Evolutionary conservation across 2,888 invertebrate species (phyloP).

Genomic region (Ochropleura plecta): DNA sequence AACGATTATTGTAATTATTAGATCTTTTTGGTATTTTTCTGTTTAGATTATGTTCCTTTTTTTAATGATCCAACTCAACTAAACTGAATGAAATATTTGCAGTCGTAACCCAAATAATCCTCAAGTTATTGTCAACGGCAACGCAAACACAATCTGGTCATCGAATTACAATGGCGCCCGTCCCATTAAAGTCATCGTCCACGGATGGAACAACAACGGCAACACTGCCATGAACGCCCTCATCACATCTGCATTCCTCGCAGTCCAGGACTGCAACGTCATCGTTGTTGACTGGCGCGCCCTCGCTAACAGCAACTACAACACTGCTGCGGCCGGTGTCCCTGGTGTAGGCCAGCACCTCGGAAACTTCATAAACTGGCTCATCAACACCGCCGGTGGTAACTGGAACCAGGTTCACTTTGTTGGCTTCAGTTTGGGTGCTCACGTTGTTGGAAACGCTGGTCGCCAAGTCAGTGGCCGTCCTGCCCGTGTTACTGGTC

Average conservation of each 20-base stretch:
- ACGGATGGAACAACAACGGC: constrained; percentile 81
- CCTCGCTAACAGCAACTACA: constrained; percentile 72
- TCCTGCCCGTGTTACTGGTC: constrained; percentile 80
- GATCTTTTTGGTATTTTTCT: not conserved
- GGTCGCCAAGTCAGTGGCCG: constrained; percentile 74
- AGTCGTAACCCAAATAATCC: constrained; percentile 73
- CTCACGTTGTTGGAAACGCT: constrained; percentile 82
- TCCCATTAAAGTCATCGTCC: constrained; percentile 77
- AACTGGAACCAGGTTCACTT: constrained; percentile 82
- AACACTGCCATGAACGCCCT: constrained; percentile 74
- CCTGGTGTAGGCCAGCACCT: constrained; percentile 77
- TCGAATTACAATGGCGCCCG: constrained; percentile 74
- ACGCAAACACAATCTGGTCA: constrained; percentile 70
- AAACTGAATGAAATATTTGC: constrained; percentile 44
- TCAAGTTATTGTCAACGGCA: constrained; percentile 74
- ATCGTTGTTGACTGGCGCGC: constrained; percentile 81
- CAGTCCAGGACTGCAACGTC: constrained; percentile 75
- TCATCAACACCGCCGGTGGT: constrained; percentile 78
- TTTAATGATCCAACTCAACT: no score
- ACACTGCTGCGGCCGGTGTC: constrained; percentile 72
- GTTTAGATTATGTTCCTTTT: not conserved
- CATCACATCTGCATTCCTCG: constrained; percentile 77
- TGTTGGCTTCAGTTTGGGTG: constrained; percentile 85
- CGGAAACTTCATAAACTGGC: constrained; percentile 80
- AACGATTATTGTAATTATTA: not conserved